phyloP scores from a whole-genome alignment of 2,797 vertebrate genomes.

The Gephyroberyx darwinii region DNA sequence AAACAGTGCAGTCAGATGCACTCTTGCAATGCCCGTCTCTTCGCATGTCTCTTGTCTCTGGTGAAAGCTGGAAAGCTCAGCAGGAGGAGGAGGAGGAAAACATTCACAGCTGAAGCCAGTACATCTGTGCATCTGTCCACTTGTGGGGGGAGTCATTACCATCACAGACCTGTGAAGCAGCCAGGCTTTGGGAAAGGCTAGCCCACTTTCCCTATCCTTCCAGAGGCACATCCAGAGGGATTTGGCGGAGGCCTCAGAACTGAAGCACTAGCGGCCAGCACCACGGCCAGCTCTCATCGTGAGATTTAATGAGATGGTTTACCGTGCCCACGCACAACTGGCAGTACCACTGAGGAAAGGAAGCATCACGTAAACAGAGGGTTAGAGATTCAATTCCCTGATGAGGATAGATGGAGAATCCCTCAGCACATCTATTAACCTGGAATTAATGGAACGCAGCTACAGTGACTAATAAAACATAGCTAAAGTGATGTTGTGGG shows the following conservation, averaged over 20 bases:
- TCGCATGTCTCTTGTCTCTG: constrained; percentile 37
- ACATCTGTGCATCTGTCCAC: constrained; percentile 45
- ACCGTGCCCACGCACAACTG: constrained; percentile 34
- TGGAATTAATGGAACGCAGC: constrained; percentile 45
- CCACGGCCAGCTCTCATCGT: constrained; percentile 41
- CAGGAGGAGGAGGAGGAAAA: constrained; percentile 28
- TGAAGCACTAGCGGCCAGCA: constrained; percentile 31
- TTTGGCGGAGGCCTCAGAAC: constrained; percentile 36
- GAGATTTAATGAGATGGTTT: constrained; percentile 61
- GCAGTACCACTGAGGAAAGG: constrained; percentile 39
- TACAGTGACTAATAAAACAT: constrained; percentile 23
- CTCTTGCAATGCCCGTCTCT: constrained; percentile 64
- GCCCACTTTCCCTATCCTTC: constrained; percentile 1
- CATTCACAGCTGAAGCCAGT: constrained; percentile 22
- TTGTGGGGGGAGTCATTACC: constrained; percentile 37
- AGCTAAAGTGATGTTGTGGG: not conserved
- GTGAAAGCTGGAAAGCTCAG: constrained; percentile 38
- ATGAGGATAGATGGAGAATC: constrained; percentile 28
- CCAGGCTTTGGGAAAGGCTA: constrained; percentile 22
- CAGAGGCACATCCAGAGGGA: constrained; percentile 25
- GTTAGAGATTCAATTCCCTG: constrained; percentile 39
- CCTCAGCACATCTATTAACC: constrained; percentile 17
- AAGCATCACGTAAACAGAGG: constrained; percentile 38
- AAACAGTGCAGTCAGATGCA: constrained; percentile 54
- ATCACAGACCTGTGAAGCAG: constrained; percentile 31